A percentile compares a stretch with the other conserved stretches of the same genome.
These are phyloP conservation scores for Aselliscus stoliczkanus DNA, from an alignment of 2,797 vertebrate genomes.

Conservation along the genomic window DNA sequence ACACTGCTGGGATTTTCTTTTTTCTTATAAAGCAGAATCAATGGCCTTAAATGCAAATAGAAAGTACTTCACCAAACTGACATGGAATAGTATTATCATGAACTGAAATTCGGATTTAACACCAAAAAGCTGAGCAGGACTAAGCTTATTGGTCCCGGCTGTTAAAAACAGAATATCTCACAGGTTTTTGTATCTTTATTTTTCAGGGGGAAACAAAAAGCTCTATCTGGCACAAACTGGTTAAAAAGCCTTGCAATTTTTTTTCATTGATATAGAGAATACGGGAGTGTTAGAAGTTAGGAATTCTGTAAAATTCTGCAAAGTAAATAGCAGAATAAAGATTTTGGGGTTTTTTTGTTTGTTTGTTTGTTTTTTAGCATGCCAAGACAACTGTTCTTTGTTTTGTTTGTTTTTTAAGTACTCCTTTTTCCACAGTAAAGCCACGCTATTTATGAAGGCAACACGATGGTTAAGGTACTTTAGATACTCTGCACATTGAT, in stretches of 20 bases:
- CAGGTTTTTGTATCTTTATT: neutral
- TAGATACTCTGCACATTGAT: constrained; percentile 53
- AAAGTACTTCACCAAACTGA: neutral
- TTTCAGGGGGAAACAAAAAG: neutral
- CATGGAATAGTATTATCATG: neutral
- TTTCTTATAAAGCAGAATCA: neutral
- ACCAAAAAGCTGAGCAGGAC: neutral
- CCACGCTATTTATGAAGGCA: neutral
- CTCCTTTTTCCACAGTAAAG: neutral
- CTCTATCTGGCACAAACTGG: neutral
- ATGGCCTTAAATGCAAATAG: neutral
- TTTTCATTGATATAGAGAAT: neutral
- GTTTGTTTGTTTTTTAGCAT: neutral
- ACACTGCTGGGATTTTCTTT: neutral
- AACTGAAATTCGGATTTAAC: constrained; percentile 3
- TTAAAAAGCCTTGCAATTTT: neutral
- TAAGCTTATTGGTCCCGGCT: neutral
- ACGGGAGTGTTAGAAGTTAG: neutral
- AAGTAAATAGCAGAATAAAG: constrained; percentile 46
- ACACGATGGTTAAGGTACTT: neutral
- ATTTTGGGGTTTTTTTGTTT: neutral
- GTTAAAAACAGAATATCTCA: neutral
- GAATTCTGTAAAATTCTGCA: constrained; percentile 8
- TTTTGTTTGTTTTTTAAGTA: neutral
- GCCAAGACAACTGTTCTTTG: neutral